Evolutionary conservation across 2,113 vertebrate species (phyloP).

Genomic region (Dipodomys ordii): DNA sequence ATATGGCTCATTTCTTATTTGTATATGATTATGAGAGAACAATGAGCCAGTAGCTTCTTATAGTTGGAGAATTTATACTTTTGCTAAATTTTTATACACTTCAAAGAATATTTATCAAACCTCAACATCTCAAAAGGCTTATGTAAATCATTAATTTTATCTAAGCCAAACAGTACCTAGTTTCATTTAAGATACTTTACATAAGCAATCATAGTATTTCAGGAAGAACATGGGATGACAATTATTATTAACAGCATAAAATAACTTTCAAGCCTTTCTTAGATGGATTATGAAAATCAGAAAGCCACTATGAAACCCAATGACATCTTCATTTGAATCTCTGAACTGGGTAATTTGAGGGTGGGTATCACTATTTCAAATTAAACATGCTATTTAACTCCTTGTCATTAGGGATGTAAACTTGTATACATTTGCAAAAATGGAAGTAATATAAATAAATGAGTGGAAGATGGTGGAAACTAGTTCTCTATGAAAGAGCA

Average conservation of each 20-base stretch:
- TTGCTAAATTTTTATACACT: background rate
- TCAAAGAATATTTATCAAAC: background rate
- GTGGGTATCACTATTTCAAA: slow-evolving; percentile 88
- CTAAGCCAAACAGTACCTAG: slow-evolving; percentile 91
- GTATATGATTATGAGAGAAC: slow-evolving; percentile 56
- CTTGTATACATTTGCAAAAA: background rate
- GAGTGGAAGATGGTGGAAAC: background rate
- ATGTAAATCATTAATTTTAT: slow-evolving; percentile 1
- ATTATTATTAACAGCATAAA: slow-evolving; percentile 85
- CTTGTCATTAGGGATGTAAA: slow-evolving; percentile 71
- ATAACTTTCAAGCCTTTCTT: slow-evolving; percentile 88
- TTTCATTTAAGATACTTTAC: slow-evolving; percentile 92
- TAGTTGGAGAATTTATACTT: background rate
- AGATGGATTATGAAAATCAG: slow-evolving; percentile 83
- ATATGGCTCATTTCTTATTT: slow-evolving; percentile 27
- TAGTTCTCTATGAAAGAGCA: background rate
- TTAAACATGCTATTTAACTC: slow-evolving; percentile 87
- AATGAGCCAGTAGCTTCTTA: slow-evolving; percentile 29
- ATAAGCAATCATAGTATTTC: slow-evolving; percentile 91
- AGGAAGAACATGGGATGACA: slow-evolving; percentile 91
- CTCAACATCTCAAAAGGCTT: background rate
- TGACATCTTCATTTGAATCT: slow-evolving; percentile 80
- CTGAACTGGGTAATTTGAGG: slow-evolving; percentile 84
- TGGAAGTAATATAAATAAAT: background rate
- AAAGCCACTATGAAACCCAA: slow-evolving; percentile 87